Evolutionary conservation across 2,888 invertebrate genomes (phyloP).

Genomic region (Brachylomia viminalis): DNA sequence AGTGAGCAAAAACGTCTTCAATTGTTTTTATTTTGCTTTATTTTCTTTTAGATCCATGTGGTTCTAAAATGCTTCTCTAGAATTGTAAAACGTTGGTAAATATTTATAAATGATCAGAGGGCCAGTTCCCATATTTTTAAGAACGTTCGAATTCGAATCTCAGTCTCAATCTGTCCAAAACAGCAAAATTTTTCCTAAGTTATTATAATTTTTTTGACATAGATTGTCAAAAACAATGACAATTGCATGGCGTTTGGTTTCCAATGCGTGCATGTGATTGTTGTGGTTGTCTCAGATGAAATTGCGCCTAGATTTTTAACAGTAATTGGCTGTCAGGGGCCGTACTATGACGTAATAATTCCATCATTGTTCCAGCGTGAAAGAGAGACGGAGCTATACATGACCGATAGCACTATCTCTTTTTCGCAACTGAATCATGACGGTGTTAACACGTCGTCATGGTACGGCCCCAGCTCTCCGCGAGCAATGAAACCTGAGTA

Average conservation of each 20-base stretch:
- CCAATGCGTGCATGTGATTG: not conserved
- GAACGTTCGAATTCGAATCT: not conserved
- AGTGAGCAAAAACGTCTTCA: not conserved
- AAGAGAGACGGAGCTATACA: too few species aligned
- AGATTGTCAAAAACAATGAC: not conserved
- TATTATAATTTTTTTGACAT: not conserved
- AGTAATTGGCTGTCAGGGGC: not conserved
- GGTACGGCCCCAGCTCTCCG: not conserved
- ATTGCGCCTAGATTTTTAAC: not conserved
- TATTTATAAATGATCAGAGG: not conserved
- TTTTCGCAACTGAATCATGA: too few species aligned
- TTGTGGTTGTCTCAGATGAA: not conserved
- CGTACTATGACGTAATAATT: too few species aligned
- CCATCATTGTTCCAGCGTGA: too few species aligned
- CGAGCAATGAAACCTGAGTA: not conserved
- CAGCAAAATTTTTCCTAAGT: not conserved
- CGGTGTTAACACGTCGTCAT: too few species aligned
- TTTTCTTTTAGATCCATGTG: not conserved
- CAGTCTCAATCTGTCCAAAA: not conserved
- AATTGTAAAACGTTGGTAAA: not conserved
- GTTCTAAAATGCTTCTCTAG: not conserved
- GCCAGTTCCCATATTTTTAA: not conserved
- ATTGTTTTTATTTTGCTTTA: not conserved
- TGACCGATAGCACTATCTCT: too few species aligned
- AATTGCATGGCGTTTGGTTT: not conserved